Base-by-base conservation (phyloP, 2,888 invertebrate species). In the Agonum fuliginosum region DNA sequence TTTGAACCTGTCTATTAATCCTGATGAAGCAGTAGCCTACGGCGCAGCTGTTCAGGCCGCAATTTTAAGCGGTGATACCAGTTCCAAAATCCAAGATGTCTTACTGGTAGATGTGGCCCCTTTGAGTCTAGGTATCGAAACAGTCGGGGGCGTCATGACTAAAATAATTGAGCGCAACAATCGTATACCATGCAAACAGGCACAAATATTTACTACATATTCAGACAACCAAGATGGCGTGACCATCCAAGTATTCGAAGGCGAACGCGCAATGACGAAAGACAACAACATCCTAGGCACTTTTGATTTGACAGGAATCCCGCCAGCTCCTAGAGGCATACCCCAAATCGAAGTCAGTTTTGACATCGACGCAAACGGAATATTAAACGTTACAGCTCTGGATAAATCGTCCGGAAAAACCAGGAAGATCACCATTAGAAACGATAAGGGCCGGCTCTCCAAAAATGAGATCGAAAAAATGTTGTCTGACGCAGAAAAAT, bases 401-500 rank as follows among this genome's bases (percentile, higher is more conserved):
- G 91, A 91, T 81, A 87, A 85, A 79, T 88, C 89, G 81, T 88
- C 90, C 0, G 90, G 90, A 3, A 93, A 93, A 80, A 91, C 90
- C 78, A 93, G 92, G 85, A 92, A 93, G 83, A 95, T 95, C 79
- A 93, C 93, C 51, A 96, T 95, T 79, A 93, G 93, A 84, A 95
- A 95, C 87, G 94, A 95, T 87, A 94, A 93, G 83, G 95, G 95
- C 0, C 89, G 95, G 3, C 88, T 96, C 69, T 93, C 94, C 14
- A 93, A 95, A 84, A 91, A 92, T 2, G 95, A 96, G 82, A 95
- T 96, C 79, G 94, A 96, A 79, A 89, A 92, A 78, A 95, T 94
- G 94, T 86, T 95, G 20, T 86, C 89, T 0, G 94, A 95, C 80
- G 94, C 94, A 0, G 94, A 94, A 83, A 88, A 87, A 58, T 95